Conservation (phyloP, 1,140 invertebrate genomes). For the Nasonia vitripennis region DNA sequence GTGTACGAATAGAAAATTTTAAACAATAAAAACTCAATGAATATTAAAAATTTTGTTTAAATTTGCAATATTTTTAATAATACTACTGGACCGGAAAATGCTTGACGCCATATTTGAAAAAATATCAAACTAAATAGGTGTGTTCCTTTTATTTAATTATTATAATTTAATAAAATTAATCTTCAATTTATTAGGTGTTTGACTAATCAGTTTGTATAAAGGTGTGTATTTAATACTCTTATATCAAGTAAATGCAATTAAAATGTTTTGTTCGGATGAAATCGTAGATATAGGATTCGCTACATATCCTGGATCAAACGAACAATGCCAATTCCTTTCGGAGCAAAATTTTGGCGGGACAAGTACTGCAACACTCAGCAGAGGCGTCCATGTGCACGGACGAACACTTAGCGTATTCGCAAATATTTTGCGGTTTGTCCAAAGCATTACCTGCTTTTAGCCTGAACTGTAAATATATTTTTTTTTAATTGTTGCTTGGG, state of each 20-base stretch:
- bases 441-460: no score
- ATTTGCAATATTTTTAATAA: background rate
- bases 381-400: no score
- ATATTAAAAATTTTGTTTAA: background rate
- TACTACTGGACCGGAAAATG: background rate
- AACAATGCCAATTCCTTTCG: background rate
- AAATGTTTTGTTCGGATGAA: background rate
- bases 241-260: background rate
- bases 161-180: background rate
- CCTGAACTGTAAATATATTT: background rate
- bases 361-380: background rate
- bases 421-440: no score
- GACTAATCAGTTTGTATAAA: background rate
- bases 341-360: slow-evolving; percentile 28
- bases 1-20: background rate
- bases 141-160: background rate
- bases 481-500: background rate
- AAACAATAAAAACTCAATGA: background rate
- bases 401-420: no score
- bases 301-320: background rate
- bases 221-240: background rate
- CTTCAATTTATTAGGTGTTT: background rate
- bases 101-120: background rate
- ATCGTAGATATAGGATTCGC: background rate
- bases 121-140: background rate